These are phyloP conservation scores for Aricia agestis DNA, from an alignment of 1,140 invertebrate genomes.

Conservation along the genomic window DNA sequence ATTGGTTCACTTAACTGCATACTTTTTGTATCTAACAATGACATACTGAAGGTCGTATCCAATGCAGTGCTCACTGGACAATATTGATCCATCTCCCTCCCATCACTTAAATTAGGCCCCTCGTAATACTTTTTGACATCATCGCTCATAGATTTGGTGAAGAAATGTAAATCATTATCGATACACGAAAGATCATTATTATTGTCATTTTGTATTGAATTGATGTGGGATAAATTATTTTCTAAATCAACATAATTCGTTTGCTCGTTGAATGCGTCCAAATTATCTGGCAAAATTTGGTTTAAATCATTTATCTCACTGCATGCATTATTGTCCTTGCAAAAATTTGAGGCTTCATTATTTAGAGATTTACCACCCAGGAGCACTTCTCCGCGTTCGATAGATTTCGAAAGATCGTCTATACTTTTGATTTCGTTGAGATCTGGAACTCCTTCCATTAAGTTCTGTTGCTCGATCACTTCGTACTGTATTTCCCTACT, in stretches of 20 bases:
- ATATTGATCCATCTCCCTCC: slow-evolving; percentile 51
- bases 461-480: slow-evolving; percentile 73
- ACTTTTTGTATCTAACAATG: slow-evolving; percentile 55
- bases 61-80: slow-evolving; percentile 57
- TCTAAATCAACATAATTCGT: slow-evolving; percentile 60
- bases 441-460: slow-evolving; percentile 69
- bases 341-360: slow-evolving; percentile 36
- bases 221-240: slow-evolving; percentile 41
- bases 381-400: slow-evolving; percentile 65
- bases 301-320: slow-evolving; percentile 62
- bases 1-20: slow-evolving; percentile 50
- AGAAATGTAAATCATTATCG: slow-evolving; percentile 67
- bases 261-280: slow-evolving; percentile 59
- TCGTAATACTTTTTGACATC: slow-evolving; percentile 70
- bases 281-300: slow-evolving; percentile 59
- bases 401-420: slow-evolving; percentile 68
- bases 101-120: slow-evolving; percentile 54
- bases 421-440: slow-evolving; percentile 72
- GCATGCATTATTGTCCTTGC: slow-evolving; percentile 37
- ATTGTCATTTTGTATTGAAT: slow-evolving; percentile 48
- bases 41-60: slow-evolving; percentile 62
- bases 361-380: slow-evolving; percentile 43
- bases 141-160: slow-evolving; percentile 67
- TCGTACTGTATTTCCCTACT: slow-evolving; percentile 76
- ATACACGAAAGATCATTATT: slow-evolving; percentile 62